phyloP scores from a whole-genome alignment of 2,797 vertebrate genomes.

The Gobio occitaniae region DNA sequence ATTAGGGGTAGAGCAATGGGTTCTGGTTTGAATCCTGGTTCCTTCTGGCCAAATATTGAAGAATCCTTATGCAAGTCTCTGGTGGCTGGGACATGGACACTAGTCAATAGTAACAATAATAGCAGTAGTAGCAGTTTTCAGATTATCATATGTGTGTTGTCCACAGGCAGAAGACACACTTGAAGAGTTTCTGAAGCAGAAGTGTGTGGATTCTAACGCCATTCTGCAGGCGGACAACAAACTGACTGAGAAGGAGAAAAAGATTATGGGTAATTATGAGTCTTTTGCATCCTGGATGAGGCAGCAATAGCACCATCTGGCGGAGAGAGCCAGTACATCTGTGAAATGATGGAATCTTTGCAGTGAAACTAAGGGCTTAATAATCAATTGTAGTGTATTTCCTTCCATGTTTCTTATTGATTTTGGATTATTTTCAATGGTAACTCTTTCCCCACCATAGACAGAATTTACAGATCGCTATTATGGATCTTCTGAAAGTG shows the following conservation, averaged over 20 bases:
- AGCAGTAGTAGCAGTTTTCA: background rate
- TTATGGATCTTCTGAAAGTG: no score
- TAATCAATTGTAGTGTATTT: no score
- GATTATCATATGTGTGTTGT: constrained; percentile 1
- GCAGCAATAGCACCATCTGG: background rate
- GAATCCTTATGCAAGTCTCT: background rate
- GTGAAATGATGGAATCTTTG: no score
- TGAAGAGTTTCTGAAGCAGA: constrained; percentile 56
- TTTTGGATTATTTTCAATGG: background rate
- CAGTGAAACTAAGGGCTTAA: no score
- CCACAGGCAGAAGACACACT: constrained; percentile 62
- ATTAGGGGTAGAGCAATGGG: background rate
- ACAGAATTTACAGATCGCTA: no score
- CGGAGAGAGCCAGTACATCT: background rate
- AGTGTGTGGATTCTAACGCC: constrained; percentile 50
- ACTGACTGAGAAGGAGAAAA: constrained; percentile 58
- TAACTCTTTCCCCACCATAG: background rate
- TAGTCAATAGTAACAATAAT: background rate
- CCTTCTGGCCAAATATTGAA: background rate
- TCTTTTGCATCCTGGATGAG: background rate
- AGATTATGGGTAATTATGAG: constrained; percentile 53
- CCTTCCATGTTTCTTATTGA: background rate
- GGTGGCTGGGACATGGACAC: background rate
- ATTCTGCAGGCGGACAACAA: constrained; percentile 61
- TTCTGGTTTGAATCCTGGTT: background rate